These are phyloP conservation scores for Drepanosiphum platanoidis DNA, from an alignment of 2,888 invertebrate genomes.

Conservation along the genomic window DNA sequence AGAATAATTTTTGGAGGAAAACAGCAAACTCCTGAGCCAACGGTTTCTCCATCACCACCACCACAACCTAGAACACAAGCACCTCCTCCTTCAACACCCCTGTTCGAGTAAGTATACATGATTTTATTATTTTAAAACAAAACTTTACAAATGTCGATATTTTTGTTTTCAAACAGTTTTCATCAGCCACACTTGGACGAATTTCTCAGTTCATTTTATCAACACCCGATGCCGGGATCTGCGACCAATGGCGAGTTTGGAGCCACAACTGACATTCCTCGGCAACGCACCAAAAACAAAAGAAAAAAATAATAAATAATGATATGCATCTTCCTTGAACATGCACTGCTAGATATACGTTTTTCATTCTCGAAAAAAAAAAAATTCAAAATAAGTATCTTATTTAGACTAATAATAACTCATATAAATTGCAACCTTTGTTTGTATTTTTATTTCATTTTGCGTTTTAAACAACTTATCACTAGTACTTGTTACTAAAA, in stretches of 20 bases:
- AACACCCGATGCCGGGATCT: slow-evolving; percentile 61
- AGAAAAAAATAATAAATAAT: slow-evolving; percentile 55
- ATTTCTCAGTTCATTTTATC: slow-evolving; percentile 81
- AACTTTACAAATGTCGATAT: not conserved
- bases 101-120: slow-evolving; percentile 41
- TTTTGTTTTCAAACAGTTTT: slow-evolving; percentile 42
- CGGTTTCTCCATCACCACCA: slow-evolving; percentile 62
- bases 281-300: slow-evolving; percentile 60
- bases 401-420: slow-evolving; percentile 51
- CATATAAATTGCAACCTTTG: not conserved
- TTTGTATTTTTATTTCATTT: slow-evolving; percentile 32
- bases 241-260: slow-evolving; percentile 61
- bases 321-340: slow-evolving; percentile 20
- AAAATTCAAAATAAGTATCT: slow-evolving; percentile 39
- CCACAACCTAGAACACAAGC: slow-evolving; percentile 63
- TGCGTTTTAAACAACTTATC: slow-evolving; percentile 24
- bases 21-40: slow-evolving; percentile 65
- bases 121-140: not conserved
- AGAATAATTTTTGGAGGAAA: slow-evolving; percentile 82
- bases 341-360: slow-evolving; percentile 36
- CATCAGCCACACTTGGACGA: slow-evolving; percentile 79
- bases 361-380: slow-evolving; percentile 39
- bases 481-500: slow-evolving; percentile 26
- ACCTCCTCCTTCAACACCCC: slow-evolving; percentile 63
- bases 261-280: slow-evolving; percentile 59